These are phyloP conservation scores for Salvelinus sp. DNA, from an alignment of 2,113 vertebrate genomes.

Conservation along the genomic window DNA sequence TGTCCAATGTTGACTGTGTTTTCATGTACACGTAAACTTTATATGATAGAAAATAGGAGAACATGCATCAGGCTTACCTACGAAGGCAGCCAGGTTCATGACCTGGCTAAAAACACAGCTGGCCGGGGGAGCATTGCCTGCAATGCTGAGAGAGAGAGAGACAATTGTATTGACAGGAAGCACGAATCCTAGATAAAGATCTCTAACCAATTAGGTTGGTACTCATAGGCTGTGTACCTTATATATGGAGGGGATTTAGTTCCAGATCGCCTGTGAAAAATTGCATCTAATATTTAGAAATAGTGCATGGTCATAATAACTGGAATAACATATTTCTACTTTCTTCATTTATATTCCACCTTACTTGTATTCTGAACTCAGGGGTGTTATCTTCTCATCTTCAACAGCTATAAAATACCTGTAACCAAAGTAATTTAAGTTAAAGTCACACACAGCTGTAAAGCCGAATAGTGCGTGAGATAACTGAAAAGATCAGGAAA, in stretches of 20 bases:
- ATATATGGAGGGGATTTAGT: constrained; percentile 82
- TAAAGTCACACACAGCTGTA: not conserved
- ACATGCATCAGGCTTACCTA: constrained; percentile 74
- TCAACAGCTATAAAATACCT: constrained; percentile 88
- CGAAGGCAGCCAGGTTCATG: constrained; percentile 90
- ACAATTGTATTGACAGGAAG: not conserved
- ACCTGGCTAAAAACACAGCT: constrained; percentile 93
- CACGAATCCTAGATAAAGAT: not conserved
- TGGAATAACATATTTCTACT: not conserved
- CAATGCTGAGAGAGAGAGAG: constrained; percentile 76
- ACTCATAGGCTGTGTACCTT: constrained; percentile 74
- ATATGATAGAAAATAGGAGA: not conserved
- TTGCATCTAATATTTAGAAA: not conserved
- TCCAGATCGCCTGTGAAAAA: constrained; percentile 67
- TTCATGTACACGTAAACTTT: not conserved
- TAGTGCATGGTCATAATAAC: not conserved
- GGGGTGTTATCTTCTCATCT: constrained; percentile 77
- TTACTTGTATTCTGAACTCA: constrained; percentile 81
- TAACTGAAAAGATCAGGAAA: not conserved
- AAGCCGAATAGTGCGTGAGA: not conserved
- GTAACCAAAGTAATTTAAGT: constrained; percentile 16
- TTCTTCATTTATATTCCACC: not conserved
- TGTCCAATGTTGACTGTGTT: too few species aligned
- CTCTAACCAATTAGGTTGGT: not conserved
- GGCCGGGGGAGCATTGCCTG: constrained; percentile 85